phyloP scores from a whole-genome alignment of 2,113 vertebrate species.

The Caloenas nicobarica region DNA sequence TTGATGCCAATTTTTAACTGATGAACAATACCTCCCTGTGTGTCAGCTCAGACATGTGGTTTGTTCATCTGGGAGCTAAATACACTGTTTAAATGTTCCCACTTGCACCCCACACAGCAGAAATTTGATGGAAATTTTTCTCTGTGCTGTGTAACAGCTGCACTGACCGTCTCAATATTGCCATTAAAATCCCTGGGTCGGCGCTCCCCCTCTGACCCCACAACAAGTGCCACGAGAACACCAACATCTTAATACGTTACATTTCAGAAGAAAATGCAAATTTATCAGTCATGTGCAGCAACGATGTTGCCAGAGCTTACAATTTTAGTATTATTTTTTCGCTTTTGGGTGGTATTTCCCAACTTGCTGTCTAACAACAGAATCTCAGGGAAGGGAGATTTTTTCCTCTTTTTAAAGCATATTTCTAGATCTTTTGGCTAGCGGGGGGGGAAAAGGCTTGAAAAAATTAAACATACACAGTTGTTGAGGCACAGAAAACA shows the following conservation, averaged over 20 bases:
- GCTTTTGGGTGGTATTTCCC: neutral
- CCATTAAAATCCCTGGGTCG: neutral
- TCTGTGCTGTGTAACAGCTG: slow-evolving; percentile 9
- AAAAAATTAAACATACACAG: neutral
- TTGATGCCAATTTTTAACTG: slow-evolving; percentile 46
- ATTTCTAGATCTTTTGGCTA: neutral
- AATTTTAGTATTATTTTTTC: neutral
- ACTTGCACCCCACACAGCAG: neutral
- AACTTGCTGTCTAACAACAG: neutral
- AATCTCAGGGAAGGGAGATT: neutral
- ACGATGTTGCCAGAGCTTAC: neutral
- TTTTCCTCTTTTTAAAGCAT: neutral
- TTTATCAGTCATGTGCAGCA: neutral
- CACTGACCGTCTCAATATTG: neutral
- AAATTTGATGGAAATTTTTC: neutral
- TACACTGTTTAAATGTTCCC: slow-evolving; percentile 21
- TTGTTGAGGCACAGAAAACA: neutral
- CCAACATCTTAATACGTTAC: neutral
- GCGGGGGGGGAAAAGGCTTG: neutral
- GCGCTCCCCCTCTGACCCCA: neutral
- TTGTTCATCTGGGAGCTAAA: slow-evolving; percentile 49
- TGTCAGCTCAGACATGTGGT: slow-evolving; percentile 64
- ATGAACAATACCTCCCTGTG: slow-evolving; percentile 61
- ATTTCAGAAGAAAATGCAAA: neutral
- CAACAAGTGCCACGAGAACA: neutral